These are phyloP conservation scores for Caracal caracal DNA, from an alignment of 2,113 vertebrate genomes.

Conservation along the genomic window DNA sequence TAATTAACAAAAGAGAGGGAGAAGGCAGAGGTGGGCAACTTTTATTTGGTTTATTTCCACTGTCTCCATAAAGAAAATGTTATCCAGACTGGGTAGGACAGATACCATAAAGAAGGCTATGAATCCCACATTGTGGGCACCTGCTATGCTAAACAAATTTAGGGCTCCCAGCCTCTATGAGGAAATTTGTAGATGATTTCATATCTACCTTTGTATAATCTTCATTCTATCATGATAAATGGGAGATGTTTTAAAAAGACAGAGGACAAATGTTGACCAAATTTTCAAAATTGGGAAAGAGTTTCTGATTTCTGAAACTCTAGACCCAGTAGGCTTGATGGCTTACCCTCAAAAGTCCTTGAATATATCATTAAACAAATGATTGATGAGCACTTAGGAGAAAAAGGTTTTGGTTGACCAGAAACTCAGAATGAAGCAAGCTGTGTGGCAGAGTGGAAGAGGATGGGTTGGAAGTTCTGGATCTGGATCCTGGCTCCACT, in stretches of 20 bases:
- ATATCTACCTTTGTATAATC: not conserved
- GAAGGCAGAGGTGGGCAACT: not conserved
- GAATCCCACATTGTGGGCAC: not conserved
- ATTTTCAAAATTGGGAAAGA: conserved; percentile 5
- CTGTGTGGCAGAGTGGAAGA: not conserved
- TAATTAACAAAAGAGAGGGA: not conserved
- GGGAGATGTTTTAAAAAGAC: not conserved
- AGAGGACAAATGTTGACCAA: not conserved
- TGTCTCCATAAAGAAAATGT: not conserved
- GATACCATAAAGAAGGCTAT: not conserved
- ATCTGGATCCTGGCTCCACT: not conserved
- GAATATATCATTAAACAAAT: not conserved
- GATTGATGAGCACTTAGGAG: not conserved
- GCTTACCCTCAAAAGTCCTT: not conserved
- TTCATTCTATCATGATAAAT: not conserved
- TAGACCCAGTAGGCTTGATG: not conserved
- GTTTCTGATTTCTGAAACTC: conserved; percentile 50
- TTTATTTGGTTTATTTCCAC: not conserved
- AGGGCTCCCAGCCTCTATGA: not conserved
- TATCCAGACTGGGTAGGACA: not conserved
- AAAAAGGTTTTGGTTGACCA: not conserved
- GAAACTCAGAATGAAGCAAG: not conserved
- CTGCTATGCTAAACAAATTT: not conserved
- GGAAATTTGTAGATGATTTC: not conserved
- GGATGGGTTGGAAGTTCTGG: not conserved